phyloP scores from a whole-genome alignment of 1,140 invertebrate species.

The Hormaphis cornu region DNA sequence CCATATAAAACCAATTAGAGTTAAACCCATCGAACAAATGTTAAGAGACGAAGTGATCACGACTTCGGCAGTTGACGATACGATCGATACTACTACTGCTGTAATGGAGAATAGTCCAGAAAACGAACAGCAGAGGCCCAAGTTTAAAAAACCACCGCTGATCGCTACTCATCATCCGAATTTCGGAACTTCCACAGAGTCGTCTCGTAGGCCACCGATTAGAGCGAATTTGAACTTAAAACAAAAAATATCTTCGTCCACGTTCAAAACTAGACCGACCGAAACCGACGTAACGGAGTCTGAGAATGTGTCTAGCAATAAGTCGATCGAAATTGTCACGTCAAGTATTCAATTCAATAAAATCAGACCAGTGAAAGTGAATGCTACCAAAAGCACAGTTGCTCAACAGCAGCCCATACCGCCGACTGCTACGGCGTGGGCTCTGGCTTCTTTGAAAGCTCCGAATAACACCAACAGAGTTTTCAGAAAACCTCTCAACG shows the following conservation, averaged over 20 bases:
- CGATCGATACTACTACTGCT: background rate
- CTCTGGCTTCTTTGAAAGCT: conserved; percentile 26
- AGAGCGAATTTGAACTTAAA: conserved; percentile 25
- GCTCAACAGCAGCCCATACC: conserved; percentile 17
- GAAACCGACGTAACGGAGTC: background rate
- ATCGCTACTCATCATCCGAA: conserved; percentile 22
- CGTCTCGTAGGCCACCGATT: background rate
- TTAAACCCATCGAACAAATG: background rate
- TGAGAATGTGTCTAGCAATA: background rate
- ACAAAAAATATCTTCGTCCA: conserved; percentile 19
- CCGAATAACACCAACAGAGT: conserved; percentile 9
- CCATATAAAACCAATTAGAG: background rate
- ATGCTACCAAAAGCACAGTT: background rate
- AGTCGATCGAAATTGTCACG: background rate
- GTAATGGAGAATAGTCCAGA: background rate
- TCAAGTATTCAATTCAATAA: background rate
- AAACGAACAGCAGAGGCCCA: background rate
- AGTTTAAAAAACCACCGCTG: conserved; percentile 14
- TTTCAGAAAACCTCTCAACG: background rate
- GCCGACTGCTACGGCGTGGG: conserved; percentile 31
- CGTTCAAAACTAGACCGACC: background rate
- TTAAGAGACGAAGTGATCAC: background rate
- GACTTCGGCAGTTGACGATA: background rate
- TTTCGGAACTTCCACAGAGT: conserved; percentile 20
- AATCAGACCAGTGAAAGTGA: conserved; percentile 1